Evolutionary conservation across 2,888 invertebrate species (phyloP).

Genomic region (Noctuana brunneofusca): DNA sequence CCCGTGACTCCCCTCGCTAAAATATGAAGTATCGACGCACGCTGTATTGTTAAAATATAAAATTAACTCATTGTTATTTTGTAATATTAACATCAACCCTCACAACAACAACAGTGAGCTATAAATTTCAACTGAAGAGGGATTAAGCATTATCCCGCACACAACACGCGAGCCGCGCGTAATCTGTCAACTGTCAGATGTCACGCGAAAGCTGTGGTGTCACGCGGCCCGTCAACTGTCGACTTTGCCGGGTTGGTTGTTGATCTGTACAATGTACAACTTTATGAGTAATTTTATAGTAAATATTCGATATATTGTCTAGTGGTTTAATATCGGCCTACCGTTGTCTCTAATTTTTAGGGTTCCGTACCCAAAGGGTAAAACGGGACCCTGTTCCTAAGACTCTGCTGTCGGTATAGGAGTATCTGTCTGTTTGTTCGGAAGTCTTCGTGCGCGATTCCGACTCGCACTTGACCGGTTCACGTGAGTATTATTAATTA

Average conservation of each 20-base stretch:
- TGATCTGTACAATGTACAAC: slow-evolving; percentile 2
- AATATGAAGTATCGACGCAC: too few relatives aligned
- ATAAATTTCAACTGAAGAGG: slow-evolving; percentile 31
- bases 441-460: too few relatives aligned
- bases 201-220: slow-evolving; percentile 34
- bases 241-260: slow-evolving; percentile 36
- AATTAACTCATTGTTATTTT: slow-evolving; percentile 3
- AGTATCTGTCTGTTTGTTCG: too few relatives aligned
- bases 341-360: too few relatives aligned
- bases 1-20: too few relatives aligned
- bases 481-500: too few relatives aligned
- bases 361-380: too few relatives aligned
- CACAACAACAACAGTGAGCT: slow-evolving; percentile 2
- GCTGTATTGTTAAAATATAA: not conserved
- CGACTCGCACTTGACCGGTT: too few relatives aligned
- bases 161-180: slow-evolving; percentile 25
- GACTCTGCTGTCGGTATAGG: too few relatives aligned
- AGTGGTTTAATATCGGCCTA: too few relatives aligned
- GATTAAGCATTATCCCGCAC: slow-evolving; percentile 54
- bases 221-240: slow-evolving; percentile 53
- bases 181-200: slow-evolving; percentile 35
- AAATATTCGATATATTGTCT: too few relatives aligned
- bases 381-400: too few relatives aligned
- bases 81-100: slow-evolving; percentile 3
- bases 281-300: not conserved